Percentiles rank a stretch among this genome's conserved stretches.
phyloP scores from a whole-genome alignment of 1,140 invertebrate species.

The Diplogasteroides magnus region DNA sequence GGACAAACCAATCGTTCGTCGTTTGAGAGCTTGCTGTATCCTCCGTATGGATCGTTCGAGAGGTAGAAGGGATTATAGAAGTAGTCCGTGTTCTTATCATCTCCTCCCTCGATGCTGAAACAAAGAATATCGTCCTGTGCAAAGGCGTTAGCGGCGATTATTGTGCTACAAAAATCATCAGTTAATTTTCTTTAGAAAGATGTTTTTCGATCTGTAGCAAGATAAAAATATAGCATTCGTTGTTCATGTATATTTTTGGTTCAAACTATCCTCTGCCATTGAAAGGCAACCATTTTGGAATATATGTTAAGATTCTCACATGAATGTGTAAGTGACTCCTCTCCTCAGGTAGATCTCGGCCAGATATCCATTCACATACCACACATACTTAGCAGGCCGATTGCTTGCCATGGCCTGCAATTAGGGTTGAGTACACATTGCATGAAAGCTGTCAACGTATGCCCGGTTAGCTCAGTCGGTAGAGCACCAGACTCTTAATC shows the following conservation, averaged over 20 bases:
- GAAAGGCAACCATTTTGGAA: constrained; percentile 7
- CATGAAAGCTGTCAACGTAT: too few species aligned
- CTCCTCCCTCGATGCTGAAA: constrained; percentile 81
- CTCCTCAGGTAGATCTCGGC: constrained; percentile 85
- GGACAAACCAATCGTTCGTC: constrained; percentile 73
- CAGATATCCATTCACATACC: constrained; percentile 89
- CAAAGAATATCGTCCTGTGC: background rate
- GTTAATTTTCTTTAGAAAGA: too few species aligned
- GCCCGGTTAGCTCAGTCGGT: constrained; percentile 37
- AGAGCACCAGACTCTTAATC: constrained; percentile 42
- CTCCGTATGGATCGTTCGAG: constrained; percentile 82
- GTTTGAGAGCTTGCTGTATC: constrained; percentile 75
- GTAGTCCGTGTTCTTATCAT: constrained; percentile 71
- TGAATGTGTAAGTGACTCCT: constrained; percentile 74
- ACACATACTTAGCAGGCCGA: constrained; percentile 68
- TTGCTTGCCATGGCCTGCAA: constrained; percentile 32
- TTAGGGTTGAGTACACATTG: constrained; percentile 15
- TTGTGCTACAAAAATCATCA: too few species aligned
- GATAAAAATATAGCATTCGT: too few species aligned
- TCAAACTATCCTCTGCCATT: too few species aligned
- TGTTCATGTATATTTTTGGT: too few species aligned
- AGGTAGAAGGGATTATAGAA: constrained; percentile 91
- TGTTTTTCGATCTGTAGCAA: too few species aligned
- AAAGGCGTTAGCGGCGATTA: constrained; percentile 9
- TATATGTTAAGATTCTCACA: constrained; percentile 31